Evolutionary conservation across 2,797 vertebrate genomes (phyloP).

Genomic region (Silurus aristotelis): DNA sequence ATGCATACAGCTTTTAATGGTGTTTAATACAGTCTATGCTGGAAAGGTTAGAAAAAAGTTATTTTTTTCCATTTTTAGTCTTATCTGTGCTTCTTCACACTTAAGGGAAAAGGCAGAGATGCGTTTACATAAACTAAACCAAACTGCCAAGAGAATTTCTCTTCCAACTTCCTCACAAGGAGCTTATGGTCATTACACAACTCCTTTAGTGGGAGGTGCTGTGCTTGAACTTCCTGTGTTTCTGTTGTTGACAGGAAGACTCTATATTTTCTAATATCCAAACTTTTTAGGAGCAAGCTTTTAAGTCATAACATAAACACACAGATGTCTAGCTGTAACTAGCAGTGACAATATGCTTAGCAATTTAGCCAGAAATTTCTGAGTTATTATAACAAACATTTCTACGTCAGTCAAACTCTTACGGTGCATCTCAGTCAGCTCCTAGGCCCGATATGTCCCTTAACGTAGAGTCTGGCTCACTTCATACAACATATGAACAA

Average conservation of each 20-base stretch:
- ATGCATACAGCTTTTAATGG: not conserved
- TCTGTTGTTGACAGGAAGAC: slow-evolving; percentile 9
- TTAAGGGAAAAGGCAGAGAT: not conserved
- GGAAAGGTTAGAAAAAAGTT: not conserved
- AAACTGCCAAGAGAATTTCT: slow-evolving; percentile 25
- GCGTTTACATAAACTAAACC: slow-evolving; percentile 45
- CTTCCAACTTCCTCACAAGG: slow-evolving; percentile 11
- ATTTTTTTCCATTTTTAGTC: not conserved
- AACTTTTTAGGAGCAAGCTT: not conserved
- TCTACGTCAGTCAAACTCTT: not conserved
- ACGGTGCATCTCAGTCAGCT: too few relatives aligned
- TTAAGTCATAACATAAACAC: not conserved
- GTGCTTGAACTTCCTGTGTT: slow-evolving; percentile 13
- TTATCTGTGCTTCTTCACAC: not conserved
- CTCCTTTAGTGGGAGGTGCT: slow-evolving; percentile 34
- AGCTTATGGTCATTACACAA: slow-evolving; percentile 41
- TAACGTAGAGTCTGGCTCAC: too few relatives aligned
- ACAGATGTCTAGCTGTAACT: not conserved
- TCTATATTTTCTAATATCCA: not conserved
- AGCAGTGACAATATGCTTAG: not conserved
- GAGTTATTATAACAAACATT: not conserved
- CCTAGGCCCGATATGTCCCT: too few relatives aligned
- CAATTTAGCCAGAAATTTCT: not conserved
- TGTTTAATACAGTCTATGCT: not conserved
- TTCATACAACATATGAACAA: too few relatives aligned